A percentile compares a stretch with the other conserved stretches of the same genome.
phyloP scores from a whole-genome alignment of 1,140 invertebrate genomes.

The Charaxes varanes region DNA sequence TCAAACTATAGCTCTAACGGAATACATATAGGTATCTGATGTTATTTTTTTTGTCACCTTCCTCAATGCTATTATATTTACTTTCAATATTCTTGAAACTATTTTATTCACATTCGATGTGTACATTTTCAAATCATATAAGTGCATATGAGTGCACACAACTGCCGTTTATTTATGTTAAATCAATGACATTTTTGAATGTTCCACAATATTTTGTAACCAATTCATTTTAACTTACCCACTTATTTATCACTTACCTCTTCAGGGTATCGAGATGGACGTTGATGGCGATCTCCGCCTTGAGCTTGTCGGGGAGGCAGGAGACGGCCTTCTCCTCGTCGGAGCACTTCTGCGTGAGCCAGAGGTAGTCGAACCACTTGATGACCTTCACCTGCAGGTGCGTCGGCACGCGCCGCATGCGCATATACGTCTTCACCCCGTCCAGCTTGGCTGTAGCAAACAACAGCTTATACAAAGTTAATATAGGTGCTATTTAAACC shows the following conservation, averaged over 20 bases:
- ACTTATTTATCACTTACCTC: constrained; percentile 48
- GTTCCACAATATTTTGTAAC: constrained; percentile 29
- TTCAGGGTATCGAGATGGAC: constrained; percentile 98
- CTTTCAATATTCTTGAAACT: too few relatives aligned
- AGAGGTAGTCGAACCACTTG: constrained; percentile 99
- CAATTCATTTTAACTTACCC: constrained; percentile 14
- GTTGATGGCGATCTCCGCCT: constrained; percentile 99
- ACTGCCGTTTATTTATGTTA: too few relatives aligned
- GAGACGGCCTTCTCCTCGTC: constrained; percentile 97
- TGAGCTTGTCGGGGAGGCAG: constrained; percentile 96
- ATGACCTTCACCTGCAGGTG: constrained; percentile 98
- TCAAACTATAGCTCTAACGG: too few relatives aligned
- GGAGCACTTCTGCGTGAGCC: constrained; percentile 98
- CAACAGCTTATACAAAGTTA: too few relatives aligned
- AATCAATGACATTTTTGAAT: too few relatives aligned
- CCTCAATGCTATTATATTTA: too few relatives aligned
- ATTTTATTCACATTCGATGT: too few relatives aligned
- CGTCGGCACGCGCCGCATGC: constrained; percentile 94
- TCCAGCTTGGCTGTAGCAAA: constrained; percentile 94
- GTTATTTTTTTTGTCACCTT: too few relatives aligned
- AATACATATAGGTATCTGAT: too few relatives aligned
- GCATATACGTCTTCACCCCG: constrained; percentile 98
- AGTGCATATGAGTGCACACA: too few relatives aligned
- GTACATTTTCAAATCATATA: too few relatives aligned
- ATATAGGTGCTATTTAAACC: too few relatives aligned